Evolutionary conservation across 2,113 vertebrate species (phyloP).

Genomic region (Coregonus clupeaformis): DNA sequence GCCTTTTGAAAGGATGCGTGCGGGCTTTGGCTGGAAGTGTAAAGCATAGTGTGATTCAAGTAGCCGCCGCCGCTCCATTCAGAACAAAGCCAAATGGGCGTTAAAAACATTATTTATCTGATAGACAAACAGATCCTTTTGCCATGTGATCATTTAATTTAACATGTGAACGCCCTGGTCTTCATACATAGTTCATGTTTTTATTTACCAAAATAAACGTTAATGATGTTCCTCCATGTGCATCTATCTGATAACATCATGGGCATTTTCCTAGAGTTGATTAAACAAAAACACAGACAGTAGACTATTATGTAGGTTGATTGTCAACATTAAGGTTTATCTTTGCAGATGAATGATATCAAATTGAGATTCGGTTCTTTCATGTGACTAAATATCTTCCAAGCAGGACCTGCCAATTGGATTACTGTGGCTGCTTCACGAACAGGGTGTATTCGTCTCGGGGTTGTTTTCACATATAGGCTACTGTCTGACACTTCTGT

Average conservation of each 20-base stretch:
- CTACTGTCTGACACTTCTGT: constrained; percentile 30
- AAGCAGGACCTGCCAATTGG: constrained; percentile 4
- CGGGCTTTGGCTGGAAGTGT: background rate
- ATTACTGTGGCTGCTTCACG: background rate
- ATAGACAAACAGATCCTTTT: constrained; percentile 9
- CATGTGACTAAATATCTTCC: constrained; percentile 2
- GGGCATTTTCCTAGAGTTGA: constrained; percentile 17
- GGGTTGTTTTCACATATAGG: constrained; percentile 5
- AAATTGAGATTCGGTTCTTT: background rate
- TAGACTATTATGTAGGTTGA: background rate
- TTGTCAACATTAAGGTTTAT: background rate
- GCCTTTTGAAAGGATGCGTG: background rate
- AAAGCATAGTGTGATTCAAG: constrained; percentile 3
- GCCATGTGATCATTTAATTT: too few relatives aligned
- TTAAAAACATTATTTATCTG: constrained; percentile 29
- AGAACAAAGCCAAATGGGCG: constrained; percentile 50
- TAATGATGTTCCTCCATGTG: constrained; percentile 11
- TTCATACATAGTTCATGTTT: constrained; percentile 3
- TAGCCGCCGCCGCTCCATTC: constrained; percentile 19
- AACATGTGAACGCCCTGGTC: too few relatives aligned
- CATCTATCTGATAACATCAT: constrained; percentile 10
- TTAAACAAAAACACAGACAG: too few relatives aligned
- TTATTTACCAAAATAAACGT: constrained; percentile 16
- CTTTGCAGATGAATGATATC: constrained; percentile 1
- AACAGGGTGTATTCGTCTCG: constrained; percentile 7